A percentile compares a stretch with the other conserved stretches of the same genome.
phyloP scores from a whole-genome alignment of 2,113 vertebrate genomes.

The Dermatemys mawii region DNA sequence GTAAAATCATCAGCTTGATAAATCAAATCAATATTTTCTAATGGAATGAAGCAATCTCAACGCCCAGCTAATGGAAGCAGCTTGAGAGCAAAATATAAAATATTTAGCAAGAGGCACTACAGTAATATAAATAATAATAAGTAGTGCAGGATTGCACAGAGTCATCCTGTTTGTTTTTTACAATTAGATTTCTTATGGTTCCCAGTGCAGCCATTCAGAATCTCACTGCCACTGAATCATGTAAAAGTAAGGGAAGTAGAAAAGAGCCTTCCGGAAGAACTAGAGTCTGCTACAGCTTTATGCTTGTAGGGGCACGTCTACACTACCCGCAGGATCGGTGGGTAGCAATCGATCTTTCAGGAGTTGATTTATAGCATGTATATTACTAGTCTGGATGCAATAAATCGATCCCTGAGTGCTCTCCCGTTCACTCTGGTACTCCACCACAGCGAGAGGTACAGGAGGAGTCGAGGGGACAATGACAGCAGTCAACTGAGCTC shows the following conservation, averaged over 20 bases:
- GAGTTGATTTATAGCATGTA: too few relatives aligned
- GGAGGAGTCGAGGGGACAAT: too few relatives aligned
- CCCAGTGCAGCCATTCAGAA: background rate
- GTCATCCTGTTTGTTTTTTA: background rate
- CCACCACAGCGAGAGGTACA: too few relatives aligned
- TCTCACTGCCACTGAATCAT: background rate
- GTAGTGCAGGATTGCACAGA: background rate
- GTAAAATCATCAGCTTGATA: slow-evolving; percentile 34
- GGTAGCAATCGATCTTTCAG: too few relatives aligned
- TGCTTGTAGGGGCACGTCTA: too few relatives aligned
- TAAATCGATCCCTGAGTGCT: too few relatives aligned
- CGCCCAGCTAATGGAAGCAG: background rate
- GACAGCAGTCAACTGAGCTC: too few relatives aligned
- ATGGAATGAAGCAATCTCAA: background rate
- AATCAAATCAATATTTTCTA: background rate
- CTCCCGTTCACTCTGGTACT: too few relatives aligned
- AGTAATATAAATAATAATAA: background rate
- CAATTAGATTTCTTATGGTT: background rate
- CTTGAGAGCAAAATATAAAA: background rate
- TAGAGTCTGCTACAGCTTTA: background rate
- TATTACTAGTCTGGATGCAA: too few relatives aligned
- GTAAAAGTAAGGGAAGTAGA: background rate
- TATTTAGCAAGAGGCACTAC: background rate
- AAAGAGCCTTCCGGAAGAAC: background rate
- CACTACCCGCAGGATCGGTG: too few relatives aligned